These are phyloP conservation scores for Novumbra hubbsi DNA, from an alignment of 2,797 vertebrate species.

Conservation along the genomic window DNA sequence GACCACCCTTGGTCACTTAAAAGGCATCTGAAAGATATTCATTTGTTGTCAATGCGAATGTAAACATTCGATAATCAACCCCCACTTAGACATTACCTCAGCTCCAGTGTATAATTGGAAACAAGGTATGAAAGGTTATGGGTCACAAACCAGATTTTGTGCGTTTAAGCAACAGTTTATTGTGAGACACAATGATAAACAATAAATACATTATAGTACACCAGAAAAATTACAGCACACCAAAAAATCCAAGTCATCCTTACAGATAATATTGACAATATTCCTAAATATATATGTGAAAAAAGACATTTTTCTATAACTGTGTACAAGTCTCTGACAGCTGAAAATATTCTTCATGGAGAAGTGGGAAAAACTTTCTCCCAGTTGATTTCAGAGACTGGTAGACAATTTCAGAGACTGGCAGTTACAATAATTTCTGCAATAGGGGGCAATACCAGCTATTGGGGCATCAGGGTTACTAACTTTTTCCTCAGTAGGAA, in stretches of 20 bases:
- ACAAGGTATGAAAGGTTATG: neutral
- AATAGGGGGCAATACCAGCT: too few species aligned
- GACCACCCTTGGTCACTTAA: too few species aligned
- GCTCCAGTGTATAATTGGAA: neutral
- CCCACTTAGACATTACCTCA: neutral
- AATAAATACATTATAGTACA: slow-evolving; percentile 36
- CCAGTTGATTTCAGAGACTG: too few species aligned
- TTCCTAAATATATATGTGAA: slow-evolving; percentile 10
- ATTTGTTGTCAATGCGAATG: neutral
- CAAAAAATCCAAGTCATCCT: slow-evolving; percentile 23
- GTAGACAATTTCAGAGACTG: too few species aligned
- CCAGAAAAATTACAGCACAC: slow-evolving; percentile 18
- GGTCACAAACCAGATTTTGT: slow-evolving; percentile 17
- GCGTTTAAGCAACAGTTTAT: slow-evolving; percentile 24
- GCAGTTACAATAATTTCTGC: too few species aligned
- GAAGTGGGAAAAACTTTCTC: too few species aligned
- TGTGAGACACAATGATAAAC: slow-evolving; percentile 34
- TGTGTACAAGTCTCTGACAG: too few species aligned
- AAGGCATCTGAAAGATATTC: neutral
- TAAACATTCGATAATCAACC: neutral
- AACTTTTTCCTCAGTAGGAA: too few species aligned
- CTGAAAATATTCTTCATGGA: too few species aligned
- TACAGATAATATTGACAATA: slow-evolving; percentile 25
- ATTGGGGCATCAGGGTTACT: too few species aligned
- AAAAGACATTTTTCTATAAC: too few species aligned